A percentile compares a stretch with the other conserved stretches of the same genome.
phyloP scores from a whole-genome alignment of 2,797 vertebrate genomes.

The Chaunax sp. region DNA sequence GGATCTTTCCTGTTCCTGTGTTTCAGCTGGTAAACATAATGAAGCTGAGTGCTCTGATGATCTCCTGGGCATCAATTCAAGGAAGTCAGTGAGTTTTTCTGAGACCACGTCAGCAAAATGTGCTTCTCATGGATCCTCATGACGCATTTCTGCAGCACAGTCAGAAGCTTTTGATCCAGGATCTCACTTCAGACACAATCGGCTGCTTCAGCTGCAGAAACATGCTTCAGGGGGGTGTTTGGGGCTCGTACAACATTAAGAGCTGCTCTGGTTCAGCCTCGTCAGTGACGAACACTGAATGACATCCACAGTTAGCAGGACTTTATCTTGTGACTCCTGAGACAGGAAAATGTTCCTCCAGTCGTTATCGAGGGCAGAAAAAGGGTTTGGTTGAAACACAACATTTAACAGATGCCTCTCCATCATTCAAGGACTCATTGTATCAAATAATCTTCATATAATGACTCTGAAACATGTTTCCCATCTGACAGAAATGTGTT shows the following conservation, averaged over 20 bases:
- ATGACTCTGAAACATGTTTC: no score
- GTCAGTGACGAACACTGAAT: no score
- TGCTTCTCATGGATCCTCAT: background rate
- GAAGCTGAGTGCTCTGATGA: background rate
- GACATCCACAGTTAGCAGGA: no score
- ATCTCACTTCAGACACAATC: background rate
- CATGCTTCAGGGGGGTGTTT: background rate
- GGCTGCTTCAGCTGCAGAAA: background rate
- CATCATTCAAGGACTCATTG: no score
- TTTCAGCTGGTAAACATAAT: constrained; percentile 11
- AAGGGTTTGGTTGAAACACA: no score
- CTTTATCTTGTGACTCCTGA: no score
- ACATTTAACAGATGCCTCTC: no score
- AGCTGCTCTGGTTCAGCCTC: background rate
- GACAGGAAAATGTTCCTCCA: no score
- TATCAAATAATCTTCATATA: no score
- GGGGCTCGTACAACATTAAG: no score
- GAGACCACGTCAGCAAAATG: constrained; percentile 5
- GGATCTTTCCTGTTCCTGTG: constrained; percentile 13
- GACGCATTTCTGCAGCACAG: background rate
- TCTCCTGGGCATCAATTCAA: background rate
- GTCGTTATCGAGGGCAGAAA: no score
- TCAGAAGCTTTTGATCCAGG: background rate
- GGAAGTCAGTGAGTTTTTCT: constrained; percentile 8
- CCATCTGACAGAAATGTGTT: no score